Conservation (phyloP, 2,888 invertebrate species). For the Troides aeacus region DNA sequence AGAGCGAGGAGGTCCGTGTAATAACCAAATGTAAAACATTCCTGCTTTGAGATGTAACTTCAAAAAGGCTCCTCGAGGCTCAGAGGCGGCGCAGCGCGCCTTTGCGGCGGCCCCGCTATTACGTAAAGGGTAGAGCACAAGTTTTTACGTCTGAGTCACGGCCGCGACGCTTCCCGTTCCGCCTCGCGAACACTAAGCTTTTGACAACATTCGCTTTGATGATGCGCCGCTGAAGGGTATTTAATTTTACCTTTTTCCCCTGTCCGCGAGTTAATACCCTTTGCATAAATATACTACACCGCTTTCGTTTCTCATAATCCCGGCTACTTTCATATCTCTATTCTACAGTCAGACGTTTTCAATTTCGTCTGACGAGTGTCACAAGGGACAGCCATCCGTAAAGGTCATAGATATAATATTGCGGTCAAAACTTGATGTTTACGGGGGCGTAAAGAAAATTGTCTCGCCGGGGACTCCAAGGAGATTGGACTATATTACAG, state of each 20-base stretch:
- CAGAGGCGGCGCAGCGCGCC: conserved; percentile 41
- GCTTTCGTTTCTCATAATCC: conserved; percentile 42
- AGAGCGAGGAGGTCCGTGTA: conserved; percentile 49
- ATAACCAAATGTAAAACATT: conserved; percentile 74
- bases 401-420: conserved; percentile 72
- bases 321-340: conserved; percentile 34
- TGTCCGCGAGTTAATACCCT: conserved; percentile 61
- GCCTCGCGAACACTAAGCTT: conserved; percentile 65
- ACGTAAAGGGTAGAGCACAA: conserved; percentile 72
- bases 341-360: conserved; percentile 50
- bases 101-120: conserved; percentile 52
- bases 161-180: conserved; percentile 63
- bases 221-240: conserved; percentile 62
- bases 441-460: conserved; percentile 65
- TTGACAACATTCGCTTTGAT: conserved; percentile 75
- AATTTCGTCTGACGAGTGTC: conserved; percentile 55
- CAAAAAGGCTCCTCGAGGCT: conserved; percentile 70
- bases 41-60: conserved; percentile 71
- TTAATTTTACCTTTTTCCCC: conserved; percentile 60
- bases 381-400: conserved; percentile 50
- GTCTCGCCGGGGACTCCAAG: conserved; percentile 59
- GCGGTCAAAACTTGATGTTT: conserved; percentile 49
- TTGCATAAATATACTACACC: conserved; percentile 50
- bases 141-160: conserved; percentile 74
- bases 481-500: conserved; percentile 60